Evolutionary conservation across 1,140 invertebrate species (phyloP), one percentile per base, ranked within the genome.

Genomic region (Drosophila pseudoananassae): DNA sequence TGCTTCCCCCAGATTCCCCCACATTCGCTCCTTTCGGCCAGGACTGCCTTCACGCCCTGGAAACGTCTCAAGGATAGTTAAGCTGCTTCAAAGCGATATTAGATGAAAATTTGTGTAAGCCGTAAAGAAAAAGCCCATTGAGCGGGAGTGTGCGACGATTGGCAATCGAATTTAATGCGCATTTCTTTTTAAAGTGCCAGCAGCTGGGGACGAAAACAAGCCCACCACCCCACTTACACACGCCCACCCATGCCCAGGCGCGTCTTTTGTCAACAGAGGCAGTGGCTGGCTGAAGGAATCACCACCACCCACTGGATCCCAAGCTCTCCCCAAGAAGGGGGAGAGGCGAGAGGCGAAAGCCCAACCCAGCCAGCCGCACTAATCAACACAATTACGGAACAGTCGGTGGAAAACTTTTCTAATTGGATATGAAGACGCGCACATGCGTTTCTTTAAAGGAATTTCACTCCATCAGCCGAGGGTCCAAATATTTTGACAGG

Each of bases 401-500:
- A 88, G 83, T 70, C 74, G 78, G 76, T 79, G 64, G 71, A 89
- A 88, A 88, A 88, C 83, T 88, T 88, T 83, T 83, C 83, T 88
- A 88, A 88, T 88, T 88, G 83, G 76, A 88, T 88, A 88, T 88
- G 83, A 88, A 88, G 84, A 89, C 64, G 84, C 83, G 83, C 83
- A 88, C 83, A 88, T 88, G 83, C 83, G 83, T 83, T 88, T 72
- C 78, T 70, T 83, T 87, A 82, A 87, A 85, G 79, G 78, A 81
- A 87, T 81, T 81, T 66, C 58, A 84, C 68, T 69, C 54, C 68
- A 58, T 68, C 56, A 57, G 66, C 51, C 31, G 55, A 70, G 78
- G 59, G 82, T 87, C 82, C 83, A 88, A 87, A 84, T 84, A 80
- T 85, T 84, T 75, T 85, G 81, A 79, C 68, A 85, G 68, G 81